Base-by-base conservation (phyloP, 2,113 vertebrate species). In the Eupsittula cactorum region DNA sequence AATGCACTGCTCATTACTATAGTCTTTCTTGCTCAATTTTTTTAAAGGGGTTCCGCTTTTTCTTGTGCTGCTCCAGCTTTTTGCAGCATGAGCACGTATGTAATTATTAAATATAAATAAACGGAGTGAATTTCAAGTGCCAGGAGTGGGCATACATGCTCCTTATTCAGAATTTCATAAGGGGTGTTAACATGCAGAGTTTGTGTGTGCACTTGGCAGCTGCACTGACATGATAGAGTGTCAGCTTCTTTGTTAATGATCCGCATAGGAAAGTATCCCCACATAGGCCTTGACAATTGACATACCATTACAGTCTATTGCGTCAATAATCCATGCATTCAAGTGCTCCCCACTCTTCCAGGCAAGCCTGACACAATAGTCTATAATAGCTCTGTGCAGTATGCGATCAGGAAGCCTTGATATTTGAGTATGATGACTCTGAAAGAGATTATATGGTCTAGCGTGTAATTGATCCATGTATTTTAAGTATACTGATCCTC, bases 221-320 rank as follows among this genome's bases (percentile, higher is more conserved):
- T 92, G 76, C 88, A 53, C 70, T 96, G 96, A 96, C 96, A 96
- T 95, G 96, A 97, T 95, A 95, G 95, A 97, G 92, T 92, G 96
- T 96, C 96, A 96, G 90, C 83, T 95, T 91, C 96, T 95, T 95
- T 96, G 95, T 96, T 96, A 97, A 97, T 97, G 96, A 96, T 95
- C 95, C 77, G 28, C 96, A 91, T 35, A 96, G 91, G 91, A 96
- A 95, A 97, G 93, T 97, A 94, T 94, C 95, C 82, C 91, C 92
- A 96, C 91, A 85, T 49, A 95, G 96, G 93, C 93, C 96, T 95
- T 95, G 92, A 97, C 93, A 96, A 97, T 92, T 96, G 96, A 94
- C 92, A 94, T 89, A 92, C 92, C 91, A 93, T 93, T 96, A 91
- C 95, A 96, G 92, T 84, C 90, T 96, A 96, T 95, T 96, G 96